Evolutionary conservation across 2,797 vertebrate species (phyloP), one percentile per base, ranked within the genome.

Genomic region (Choloepus didactylus): DNA sequence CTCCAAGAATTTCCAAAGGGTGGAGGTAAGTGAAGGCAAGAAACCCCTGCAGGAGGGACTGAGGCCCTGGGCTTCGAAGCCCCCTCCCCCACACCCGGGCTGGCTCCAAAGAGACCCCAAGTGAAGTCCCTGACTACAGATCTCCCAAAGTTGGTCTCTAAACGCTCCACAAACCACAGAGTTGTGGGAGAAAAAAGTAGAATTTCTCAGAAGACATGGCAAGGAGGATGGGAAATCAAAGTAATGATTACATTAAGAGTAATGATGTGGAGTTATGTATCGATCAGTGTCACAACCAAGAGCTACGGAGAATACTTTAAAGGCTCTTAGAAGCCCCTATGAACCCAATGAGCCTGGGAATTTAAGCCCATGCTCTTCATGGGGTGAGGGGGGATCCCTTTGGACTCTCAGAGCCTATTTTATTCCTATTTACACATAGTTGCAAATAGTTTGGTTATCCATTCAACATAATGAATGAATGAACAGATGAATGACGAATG

Each of bases 21-120:
- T n/a, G 38, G 44, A 46, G 35, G 29, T 2, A 19, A 87, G 35
- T 21, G 70, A 62, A 62, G 35, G 25, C 31, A 5, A 10, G 72
- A 4, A 59, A n/a, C 56, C 21, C 62, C 3, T 0, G 11, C 25
- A 4, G 66, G 27, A 18, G n/a, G 72, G 4, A 3, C 0, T 1
- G 1, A 0, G 59, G 8, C 49, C 27, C 23, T 9, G 41, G 23
- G 14, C 11, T 23, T 66, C 31, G 35, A 54, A 27, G 66, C 31
- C 19, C 23, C 44, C 46, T 7, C 46, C 27, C 69, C 10, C 67
- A 2, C 18, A 27, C 69, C 14, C 67, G 1, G 6, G 4, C 29
- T 27, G 49, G 44, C 31, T 84, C 6, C 64, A n/a, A 3, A 62
- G 27, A 67, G 59, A 70, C 60, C 76, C 44, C 87, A 51, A 5